Evolutionary conservation across 2,797 vertebrate species (phyloP), one percentile per base, ranked within the genome.

Genomic region (Bufotes viridis): DNA sequence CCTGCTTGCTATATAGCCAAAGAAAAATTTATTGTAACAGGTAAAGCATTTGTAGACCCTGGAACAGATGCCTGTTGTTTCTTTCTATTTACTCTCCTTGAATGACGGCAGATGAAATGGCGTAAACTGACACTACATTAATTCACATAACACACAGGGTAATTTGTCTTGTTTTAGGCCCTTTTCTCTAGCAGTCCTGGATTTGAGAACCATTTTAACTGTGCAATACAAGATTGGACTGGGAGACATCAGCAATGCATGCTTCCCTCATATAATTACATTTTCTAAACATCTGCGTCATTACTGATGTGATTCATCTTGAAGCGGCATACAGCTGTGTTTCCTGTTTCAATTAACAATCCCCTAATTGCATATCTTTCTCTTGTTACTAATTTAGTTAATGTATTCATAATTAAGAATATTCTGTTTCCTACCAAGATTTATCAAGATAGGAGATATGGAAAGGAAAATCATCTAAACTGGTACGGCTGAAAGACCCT

Each of bases 331-430:
- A 95, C 94, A 95, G 94, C 95, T 95, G 94, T 95, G 94, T 95
- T 96, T 95, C 93, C 94, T 94, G 92, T 94, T 95, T 95, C 93
- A 95, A 95, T 95, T 95, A 95, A 94, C 93, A 94, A 90, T 93
- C 92, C 92, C 92, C 92, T 95, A 95, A 95, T 95, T 96, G 94
- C 94, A 95, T 94, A 94, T 93, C 94, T 93, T 94, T 93, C 94
- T 95, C 94, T 92, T 94, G 93, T 94, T 94, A 94, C 94, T 94
- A 95, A 95, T 95, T 96, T 93, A 94, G 94, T 94, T 95, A 95
- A 95, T 95, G 94, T 95, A 96, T 95, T 96, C 95, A 95, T 95
- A 95, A 96, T 96, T 95, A 96, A 94, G 94, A 93, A 93, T 93
- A 95, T 95, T 95, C 93, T 95, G 92, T 94, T 95, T 95, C 93